Percentiles rank a stretch among this genome's conserved stretches.
These are phyloP conservation scores for Drosophila prolongata DNA, from an alignment of 2,888 invertebrate species.

Conservation along the genomic window DNA sequence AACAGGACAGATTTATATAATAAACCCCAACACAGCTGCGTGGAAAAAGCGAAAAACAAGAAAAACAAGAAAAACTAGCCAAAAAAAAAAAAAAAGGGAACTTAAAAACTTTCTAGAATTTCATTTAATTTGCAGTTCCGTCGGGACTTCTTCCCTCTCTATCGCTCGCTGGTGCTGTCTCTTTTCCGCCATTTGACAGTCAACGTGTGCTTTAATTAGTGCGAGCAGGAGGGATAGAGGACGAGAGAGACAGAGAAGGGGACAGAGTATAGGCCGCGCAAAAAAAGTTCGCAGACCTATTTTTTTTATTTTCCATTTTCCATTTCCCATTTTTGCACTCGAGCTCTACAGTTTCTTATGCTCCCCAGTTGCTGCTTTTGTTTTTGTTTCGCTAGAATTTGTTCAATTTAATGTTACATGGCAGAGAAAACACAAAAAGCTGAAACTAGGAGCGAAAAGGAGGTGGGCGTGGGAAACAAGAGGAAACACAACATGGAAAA, in stretches of 20 bases:
- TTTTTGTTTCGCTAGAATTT: slow-evolving; percentile 48
- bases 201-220: slow-evolving; percentile 60
- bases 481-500: slow-evolving; percentile 36
- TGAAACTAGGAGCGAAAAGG: background rate
- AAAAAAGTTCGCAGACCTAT: slow-evolving; percentile 62
- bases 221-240: slow-evolving; percentile 10
- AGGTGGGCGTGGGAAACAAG: slow-evolving; percentile 4
- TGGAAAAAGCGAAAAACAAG: background rate
- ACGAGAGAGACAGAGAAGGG: background rate
- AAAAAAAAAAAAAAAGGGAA: background rate
- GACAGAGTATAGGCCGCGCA: slow-evolving; percentile 24
- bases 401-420: slow-evolving; percentile 60
- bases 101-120: slow-evolving; percentile 22
- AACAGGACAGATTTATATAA: slow-evolving; percentile 7
- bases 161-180: background rate
- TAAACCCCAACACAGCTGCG: background rate
- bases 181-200: slow-evolving; percentile 27
- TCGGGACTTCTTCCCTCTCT: background rate
- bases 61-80: background rate
- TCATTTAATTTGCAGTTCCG: slow-evolving; percentile 49
- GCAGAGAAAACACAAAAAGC: slow-evolving; percentile 31
- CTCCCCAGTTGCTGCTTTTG: slow-evolving; percentile 33
- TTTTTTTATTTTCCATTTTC: background rate
- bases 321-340: slow-evolving; percentile 3
- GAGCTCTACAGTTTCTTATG: slow-evolving; percentile 11